Percentiles rank a stretch among this genome's conserved stretches.
Conservation (phyloP, 2,113 vertebrate species). For the Ictidomys tridecemlineatus region DNA sequence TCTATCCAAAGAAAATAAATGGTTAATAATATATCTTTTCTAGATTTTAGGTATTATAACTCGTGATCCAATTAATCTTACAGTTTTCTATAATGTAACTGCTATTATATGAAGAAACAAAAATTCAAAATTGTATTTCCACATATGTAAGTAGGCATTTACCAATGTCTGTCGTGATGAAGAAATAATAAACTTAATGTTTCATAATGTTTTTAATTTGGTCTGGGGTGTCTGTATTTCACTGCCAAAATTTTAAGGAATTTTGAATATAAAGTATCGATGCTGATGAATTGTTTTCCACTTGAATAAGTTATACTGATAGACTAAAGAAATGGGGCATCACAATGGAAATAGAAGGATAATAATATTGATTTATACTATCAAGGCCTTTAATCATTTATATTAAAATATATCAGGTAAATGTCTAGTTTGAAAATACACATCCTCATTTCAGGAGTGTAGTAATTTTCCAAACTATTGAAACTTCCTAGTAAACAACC, state of each 20-base stretch:
- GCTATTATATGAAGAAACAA: not conserved
- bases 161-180: not conserved
- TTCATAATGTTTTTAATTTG: constrained; percentile 44
- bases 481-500: not conserved
- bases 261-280: not conserved
- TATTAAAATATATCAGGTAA: constrained; percentile 48
- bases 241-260: not conserved
- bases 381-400: constrained; percentile 30
- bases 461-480: not conserved
- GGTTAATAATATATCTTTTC: not conserved
- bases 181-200: not conserved
- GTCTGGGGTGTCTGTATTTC: not conserved
- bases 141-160: not conserved
- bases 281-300: constrained; percentile 51
- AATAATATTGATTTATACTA: constrained; percentile 33
- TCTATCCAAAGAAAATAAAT: not conserved
- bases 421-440: not conserved
- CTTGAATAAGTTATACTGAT: constrained; percentile 31
- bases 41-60: not conserved
- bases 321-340: not conserved
- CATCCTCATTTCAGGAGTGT: not conserved
- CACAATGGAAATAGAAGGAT: not conserved
- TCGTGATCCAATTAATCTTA: not conserved
- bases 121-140: not conserved
- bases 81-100: not conserved